Evolutionary conservation across 2,113 vertebrate genomes (phyloP), one percentile per base, ranked within the genome.

Genomic region (Trochalopteron elliotii): DNA sequence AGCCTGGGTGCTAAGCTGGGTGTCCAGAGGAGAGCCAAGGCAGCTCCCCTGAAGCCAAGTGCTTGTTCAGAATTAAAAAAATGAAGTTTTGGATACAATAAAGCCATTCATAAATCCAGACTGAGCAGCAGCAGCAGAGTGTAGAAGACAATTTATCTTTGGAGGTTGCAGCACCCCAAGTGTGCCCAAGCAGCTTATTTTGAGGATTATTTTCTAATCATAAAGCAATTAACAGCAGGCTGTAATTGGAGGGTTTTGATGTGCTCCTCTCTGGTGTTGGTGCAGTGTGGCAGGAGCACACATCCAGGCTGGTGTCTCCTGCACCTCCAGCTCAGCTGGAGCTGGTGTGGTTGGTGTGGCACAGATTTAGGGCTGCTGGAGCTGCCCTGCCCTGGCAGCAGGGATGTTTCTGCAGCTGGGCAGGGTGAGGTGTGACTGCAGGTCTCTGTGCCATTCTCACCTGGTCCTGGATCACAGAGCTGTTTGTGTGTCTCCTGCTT

Each of bases 401-500:
- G 45, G 0, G 44, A 8, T 64, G 72, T 20, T 68, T 20, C 47
- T 72, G 77, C 50, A n/a, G 7, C 15, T 50, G 74, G 0, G 4
- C 49, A n/a, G 28, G 9, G 31, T 10, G 15, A 17, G 9, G 37
- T 39, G 37, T 39, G 37, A 8, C 37, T 3, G 60, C 25, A 31
- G 33, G 2, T 65, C 55, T 68, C 68, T 0, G 0, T 15, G 74
- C 77, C 3, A 0, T 17, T 27, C 88, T 42, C 30, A 5, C 37
- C 35, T 4, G 15, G 7, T 27, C 44, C 57, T 71, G 7, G 12
- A 1, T 22, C 39, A 6, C 67, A 0, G 0, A 39, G 7, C 28
- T 33, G 33, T 59, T 70, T 7, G 1, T 0, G 0, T 23, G 12
- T 47, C 16, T 49, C 40, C 37, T 71, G 17, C 1, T 40, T 77